A percentile compares a stretch with the other conserved stretches of the same genome.
phyloP scores from a whole-genome alignment of 1,140 invertebrate genomes.

The Drosophila malerkotliana region DNA sequence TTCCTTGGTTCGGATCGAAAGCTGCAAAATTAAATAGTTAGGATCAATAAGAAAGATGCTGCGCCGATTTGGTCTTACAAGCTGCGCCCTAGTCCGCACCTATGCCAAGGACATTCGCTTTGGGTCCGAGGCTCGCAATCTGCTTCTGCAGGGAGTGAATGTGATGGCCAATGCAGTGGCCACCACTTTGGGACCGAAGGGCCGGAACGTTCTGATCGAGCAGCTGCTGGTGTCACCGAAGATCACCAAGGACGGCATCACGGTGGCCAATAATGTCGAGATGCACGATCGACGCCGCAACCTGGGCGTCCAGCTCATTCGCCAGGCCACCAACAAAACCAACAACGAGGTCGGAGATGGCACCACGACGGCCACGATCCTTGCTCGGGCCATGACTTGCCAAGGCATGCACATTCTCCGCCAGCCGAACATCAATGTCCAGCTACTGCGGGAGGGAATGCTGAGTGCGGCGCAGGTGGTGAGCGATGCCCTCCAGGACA shows the following conservation, averaged over 20 bases:
- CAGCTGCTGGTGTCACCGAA: conserved; percentile 98
- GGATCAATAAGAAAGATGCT: conserved; percentile 16
- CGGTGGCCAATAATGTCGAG: conserved; percentile 95
- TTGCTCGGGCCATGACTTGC: conserved; percentile 95
- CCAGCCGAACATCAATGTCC: conserved; percentile 92
- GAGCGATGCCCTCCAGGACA: conserved; percentile 90
- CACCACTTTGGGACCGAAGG: conserved; percentile 98
- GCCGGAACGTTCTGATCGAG: conserved; percentile 97
- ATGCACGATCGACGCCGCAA: conserved; percentile 97
- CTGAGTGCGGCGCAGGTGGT: conserved; percentile 95
- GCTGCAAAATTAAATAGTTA: conserved; percentile 12
- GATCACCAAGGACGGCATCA: conserved; percentile 98
- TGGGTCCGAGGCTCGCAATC: conserved; percentile 93
- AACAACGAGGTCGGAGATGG: conserved; percentile 98
- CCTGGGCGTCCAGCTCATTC: conserved; percentile 96
- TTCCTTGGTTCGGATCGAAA: not conserved
- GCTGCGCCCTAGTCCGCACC: not conserved
- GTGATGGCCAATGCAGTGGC: conserved; percentile 96
- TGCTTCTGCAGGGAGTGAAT: conserved; percentile 97
- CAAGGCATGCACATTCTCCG: conserved; percentile 88
- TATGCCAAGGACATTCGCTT: conserved; percentile 96
- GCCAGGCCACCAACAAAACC: conserved; percentile 97
- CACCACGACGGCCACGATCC: conserved; percentile 96
- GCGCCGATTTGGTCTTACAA: not conserved
- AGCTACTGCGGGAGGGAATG: conserved; percentile 94